Evolutionary conservation across 2,797 vertebrate species (phyloP).

Genomic region (Macropodus opercularis): DNA sequence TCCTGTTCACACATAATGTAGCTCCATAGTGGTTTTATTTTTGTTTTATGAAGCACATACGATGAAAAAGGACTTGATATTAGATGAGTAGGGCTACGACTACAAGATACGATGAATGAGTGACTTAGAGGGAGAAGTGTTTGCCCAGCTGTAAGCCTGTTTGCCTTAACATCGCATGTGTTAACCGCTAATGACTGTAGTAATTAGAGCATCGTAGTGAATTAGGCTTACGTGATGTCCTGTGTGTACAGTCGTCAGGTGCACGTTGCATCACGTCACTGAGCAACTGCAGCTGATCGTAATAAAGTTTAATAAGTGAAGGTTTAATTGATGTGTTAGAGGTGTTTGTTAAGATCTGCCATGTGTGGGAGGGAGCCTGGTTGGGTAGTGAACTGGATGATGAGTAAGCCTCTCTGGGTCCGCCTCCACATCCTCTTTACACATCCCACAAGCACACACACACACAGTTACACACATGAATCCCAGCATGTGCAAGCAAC

Average conservation of each 20-base stretch:
- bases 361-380: conserved; percentile 63
- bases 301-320: conserved; percentile 16
- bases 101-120: conserved; percentile 5
- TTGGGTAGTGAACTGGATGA: conserved; percentile 61
- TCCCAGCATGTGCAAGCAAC: conserved; percentile 24
- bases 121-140: conserved; percentile 42
- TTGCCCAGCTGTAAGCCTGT: conserved; percentile 82
- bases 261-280: not conserved
- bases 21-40: conserved; percentile 13
- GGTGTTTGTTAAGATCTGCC: conserved; percentile 46
- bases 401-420: conserved; percentile 74
- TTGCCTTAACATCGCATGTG: conserved; percentile 65
- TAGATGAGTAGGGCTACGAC: conserved; percentile 24
- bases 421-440: conserved; percentile 82
- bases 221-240: conserved; percentile 75
- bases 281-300: conserved; percentile 22
- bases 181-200: conserved; percentile 79
- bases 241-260: conserved; percentile 60
- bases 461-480: conserved; percentile 34
- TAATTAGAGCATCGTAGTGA: conserved; percentile 76
- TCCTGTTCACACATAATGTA: not conserved
- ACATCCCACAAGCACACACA: conserved; percentile 32
- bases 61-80: conserved; percentile 16
- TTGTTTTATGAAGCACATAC: conserved; percentile 8
- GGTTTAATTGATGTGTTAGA: conserved; percentile 35